Evolutionary conservation across 2,113 vertebrate genomes (phyloP).

Genomic region (Agapornis roseicollis): DNA sequence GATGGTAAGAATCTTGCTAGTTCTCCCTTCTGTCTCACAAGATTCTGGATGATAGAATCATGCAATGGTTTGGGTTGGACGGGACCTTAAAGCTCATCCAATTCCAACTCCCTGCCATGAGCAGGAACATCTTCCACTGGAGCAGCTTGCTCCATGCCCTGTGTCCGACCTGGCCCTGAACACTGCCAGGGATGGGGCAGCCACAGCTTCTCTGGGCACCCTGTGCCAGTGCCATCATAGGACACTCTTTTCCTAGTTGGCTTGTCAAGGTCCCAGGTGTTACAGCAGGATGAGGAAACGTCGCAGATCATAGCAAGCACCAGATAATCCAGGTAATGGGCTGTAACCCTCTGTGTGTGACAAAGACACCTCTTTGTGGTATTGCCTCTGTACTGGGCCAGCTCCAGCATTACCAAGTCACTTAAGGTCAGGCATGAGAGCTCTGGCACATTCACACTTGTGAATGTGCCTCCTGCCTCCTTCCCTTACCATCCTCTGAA

Average conservation of each 20-base stretch:
- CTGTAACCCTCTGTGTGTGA: not conserved
- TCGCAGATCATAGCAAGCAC: not conserved
- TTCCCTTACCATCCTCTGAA: not conserved
- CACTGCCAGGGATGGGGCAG: not conserved
- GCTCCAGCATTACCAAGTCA: not conserved
- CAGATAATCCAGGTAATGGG: not conserved
- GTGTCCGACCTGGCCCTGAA: not conserved
- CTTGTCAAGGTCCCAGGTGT: not conserved
- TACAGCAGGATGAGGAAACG: not conserved
- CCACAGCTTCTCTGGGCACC: not conserved
- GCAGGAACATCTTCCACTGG: not conserved
- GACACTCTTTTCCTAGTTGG: not conserved
- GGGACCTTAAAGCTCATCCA: not conserved
- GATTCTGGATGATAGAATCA: not conserved
- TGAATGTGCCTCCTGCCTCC: not conserved
- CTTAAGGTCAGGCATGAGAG: not conserved
- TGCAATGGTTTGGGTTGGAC: not conserved
- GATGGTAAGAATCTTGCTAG: not conserved
- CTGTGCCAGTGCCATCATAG: not conserved
- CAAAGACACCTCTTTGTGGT: not conserved
- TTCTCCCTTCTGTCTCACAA: not conserved
- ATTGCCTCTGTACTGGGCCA: not conserved
- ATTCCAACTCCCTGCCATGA: accelerated
- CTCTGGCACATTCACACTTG: not conserved
- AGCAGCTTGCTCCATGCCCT: not conserved